phyloP scores from a whole-genome alignment of 2,113 vertebrate genomes.

The Grantiella picta region DNA sequence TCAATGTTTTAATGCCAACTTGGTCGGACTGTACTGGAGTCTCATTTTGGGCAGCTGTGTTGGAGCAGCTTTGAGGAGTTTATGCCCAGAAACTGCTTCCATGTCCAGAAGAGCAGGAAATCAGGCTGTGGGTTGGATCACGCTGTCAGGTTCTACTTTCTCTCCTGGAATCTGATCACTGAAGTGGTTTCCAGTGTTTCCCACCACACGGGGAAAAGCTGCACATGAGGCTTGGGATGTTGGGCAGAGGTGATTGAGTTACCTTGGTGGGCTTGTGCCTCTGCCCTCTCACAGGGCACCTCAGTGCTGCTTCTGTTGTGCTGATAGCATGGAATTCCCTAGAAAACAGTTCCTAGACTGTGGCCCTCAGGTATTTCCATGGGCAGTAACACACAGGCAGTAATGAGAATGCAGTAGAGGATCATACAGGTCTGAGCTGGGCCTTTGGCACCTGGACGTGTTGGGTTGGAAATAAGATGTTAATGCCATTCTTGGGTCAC shows the following conservation, averaged over 20 bases:
- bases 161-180: neutral
- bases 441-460: neutral
- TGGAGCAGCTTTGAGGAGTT: neutral
- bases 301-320: neutral
- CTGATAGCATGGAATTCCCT: neutral
- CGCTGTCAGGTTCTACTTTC: fast-evolving
- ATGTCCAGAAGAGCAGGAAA: neutral
- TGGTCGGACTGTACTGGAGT: neutral
- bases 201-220: neutral
- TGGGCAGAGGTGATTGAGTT: neutral
- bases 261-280: neutral
- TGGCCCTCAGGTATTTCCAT: neutral
- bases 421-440: neutral
- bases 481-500: neutral
- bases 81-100: neutral
- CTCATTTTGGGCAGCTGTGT: neutral
- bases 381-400: neutral
- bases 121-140: neutral
- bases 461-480: neutral
- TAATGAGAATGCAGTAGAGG: neutral
- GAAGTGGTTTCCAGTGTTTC: neutral
- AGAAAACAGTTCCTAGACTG: neutral
- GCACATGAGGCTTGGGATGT: fast-evolving
- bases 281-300: neutral
- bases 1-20: neutral